phyloP scores from a whole-genome alignment of 64 coral and sea anemone genomes.

The Orbicella faveolata region DNA sequence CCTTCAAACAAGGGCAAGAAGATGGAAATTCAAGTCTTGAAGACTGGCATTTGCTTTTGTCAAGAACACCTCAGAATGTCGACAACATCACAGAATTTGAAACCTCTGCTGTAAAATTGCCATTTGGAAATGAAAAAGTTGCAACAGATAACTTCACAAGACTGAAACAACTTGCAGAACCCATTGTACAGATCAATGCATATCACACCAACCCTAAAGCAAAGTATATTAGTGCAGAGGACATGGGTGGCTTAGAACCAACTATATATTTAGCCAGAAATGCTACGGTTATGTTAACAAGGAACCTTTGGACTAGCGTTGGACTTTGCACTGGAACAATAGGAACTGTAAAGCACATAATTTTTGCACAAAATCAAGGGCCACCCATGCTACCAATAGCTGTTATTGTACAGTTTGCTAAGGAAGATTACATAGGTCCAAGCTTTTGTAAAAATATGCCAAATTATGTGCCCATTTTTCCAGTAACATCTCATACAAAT shows the following conservation, averaged over 20 bases:
- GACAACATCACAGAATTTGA: neutral
- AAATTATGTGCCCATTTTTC: slow-evolving; percentile 22
- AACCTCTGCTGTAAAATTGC: neutral
- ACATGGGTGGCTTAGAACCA: slow-evolving; percentile 65
- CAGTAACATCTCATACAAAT: slow-evolving; percentile 19
- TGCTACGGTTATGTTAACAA: slow-evolving; percentile 22
- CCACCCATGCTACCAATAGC: slow-evolving; percentile 42
- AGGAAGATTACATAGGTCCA: slow-evolving; percentile 34
- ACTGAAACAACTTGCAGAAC: neutral
- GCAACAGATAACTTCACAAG: neutral
- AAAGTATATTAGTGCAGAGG: neutral
- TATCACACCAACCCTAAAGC: slow-evolving; percentile 32
- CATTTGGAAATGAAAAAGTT: slow-evolving; percentile 11
- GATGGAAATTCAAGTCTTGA: slow-evolving; percentile 59
- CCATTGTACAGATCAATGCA: slow-evolving; percentile 53
- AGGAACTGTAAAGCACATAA: slow-evolving; percentile 40
- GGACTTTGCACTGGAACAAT: slow-evolving; percentile 47
- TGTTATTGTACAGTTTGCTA: slow-evolving; percentile 42
- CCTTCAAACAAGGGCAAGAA: slow-evolving; percentile 41
- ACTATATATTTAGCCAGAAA: slow-evolving; percentile 18
- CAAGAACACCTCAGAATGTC: slow-evolving; percentile 1
- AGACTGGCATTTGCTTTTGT: slow-evolving; percentile 61
- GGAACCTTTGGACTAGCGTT: slow-evolving; percentile 31
- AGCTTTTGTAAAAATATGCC: slow-evolving; percentile 30
- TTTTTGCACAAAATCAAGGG: slow-evolving; percentile 27